Evolutionary conservation across 1,140 invertebrate genomes (phyloP).

Genomic region (Euura lappo): DNA sequence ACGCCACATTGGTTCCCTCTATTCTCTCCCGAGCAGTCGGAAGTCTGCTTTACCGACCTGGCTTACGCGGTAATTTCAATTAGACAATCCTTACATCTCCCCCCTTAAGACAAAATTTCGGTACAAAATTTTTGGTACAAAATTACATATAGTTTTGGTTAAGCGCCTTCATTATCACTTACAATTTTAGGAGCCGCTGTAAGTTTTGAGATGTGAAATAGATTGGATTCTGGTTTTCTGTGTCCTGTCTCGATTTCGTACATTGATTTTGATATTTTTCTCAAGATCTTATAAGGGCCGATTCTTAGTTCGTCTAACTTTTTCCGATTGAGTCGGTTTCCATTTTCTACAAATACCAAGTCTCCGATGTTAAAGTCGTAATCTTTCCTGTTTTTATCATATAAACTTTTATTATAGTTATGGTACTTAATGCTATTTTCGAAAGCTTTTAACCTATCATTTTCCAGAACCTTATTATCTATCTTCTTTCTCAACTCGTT

Average conservation of each 20-base stretch:
- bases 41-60: no score
- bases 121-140: no score
- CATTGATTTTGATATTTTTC: no score
- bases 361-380: slow-evolving; percentile 21
- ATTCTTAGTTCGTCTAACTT: slow-evolving; percentile 21
- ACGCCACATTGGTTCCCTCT: no score
- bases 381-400: slow-evolving; percentile 26
- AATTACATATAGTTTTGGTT: no score
- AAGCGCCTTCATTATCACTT: no score
- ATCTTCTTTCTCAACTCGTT: slow-evolving; percentile 36
- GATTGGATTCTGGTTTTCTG: background rate
- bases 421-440: background rate
- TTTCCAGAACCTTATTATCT: slow-evolving; percentile 15
- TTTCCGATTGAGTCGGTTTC: slow-evolving; percentile 17
- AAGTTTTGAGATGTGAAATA: background rate
- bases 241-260: no score
- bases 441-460: slow-evolving; percentile 31
- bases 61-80: no score
- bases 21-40: no score
- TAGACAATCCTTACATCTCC: no score
- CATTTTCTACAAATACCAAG: slow-evolving; percentile 25
- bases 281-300: background rate
- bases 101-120: no score
- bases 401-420: slow-evolving; percentile 13
- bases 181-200: background rate